phyloP scores from a whole-genome alignment of 2,888 invertebrate species.

The Gastrophysa polygoni region DNA sequence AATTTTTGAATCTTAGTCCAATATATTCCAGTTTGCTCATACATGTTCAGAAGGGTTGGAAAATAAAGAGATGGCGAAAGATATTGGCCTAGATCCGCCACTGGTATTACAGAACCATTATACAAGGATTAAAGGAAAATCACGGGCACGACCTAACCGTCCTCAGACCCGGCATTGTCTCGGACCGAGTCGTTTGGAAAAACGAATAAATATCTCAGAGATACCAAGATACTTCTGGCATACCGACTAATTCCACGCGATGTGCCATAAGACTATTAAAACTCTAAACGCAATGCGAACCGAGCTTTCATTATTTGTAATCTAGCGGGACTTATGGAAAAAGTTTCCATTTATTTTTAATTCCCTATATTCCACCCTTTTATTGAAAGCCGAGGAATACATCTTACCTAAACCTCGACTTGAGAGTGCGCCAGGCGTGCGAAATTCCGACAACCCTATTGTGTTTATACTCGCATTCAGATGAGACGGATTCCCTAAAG shows the following conservation, averaged over 20 bases:
- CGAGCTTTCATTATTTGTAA: slow-evolving; percentile 59
- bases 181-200: slow-evolving; percentile 60
- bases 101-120: slow-evolving; percentile 59
- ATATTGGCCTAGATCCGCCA: slow-evolving; percentile 15
- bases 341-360: slow-evolving; percentile 62
- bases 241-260: slow-evolving; percentile 57
- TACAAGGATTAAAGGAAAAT: slow-evolving; percentile 61
- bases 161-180: slow-evolving; percentile 56
- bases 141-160: slow-evolving; percentile 54
- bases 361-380: slow-evolving; percentile 59
- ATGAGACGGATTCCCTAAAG: background rate
- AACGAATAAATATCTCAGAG: slow-evolving; percentile 59
- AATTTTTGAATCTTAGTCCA: too few species aligned
- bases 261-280: slow-evolving; percentile 60
- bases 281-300: slow-evolving; percentile 59
- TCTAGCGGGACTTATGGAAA: slow-evolving; percentile 60
- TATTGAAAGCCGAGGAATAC: slow-evolving; percentile 55
- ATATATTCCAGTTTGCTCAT: too few species aligned
- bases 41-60: too few species aligned
- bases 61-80: too few species aligned
- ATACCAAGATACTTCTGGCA: slow-evolving; percentile 49
- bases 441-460: slow-evolving; percentile 30
- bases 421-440: slow-evolving; percentile 44
- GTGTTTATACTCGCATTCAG: slow-evolving; percentile 10
- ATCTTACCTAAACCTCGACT: slow-evolving; percentile 49